Evolutionary conservation across 2,888 invertebrate species (phyloP).

Genomic region (Pyrochroa serraticornis): DNA sequence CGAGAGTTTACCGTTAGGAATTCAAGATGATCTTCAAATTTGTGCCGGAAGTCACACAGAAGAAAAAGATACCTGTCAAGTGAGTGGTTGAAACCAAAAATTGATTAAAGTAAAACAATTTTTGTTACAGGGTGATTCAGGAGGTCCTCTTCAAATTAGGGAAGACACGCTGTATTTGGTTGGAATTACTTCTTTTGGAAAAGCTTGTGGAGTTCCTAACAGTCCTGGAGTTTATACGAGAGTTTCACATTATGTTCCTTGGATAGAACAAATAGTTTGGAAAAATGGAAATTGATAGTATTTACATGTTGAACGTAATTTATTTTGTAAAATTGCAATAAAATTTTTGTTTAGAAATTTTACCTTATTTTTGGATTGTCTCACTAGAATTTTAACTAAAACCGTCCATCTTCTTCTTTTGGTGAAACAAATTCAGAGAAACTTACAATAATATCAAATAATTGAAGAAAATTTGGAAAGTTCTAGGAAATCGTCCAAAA

Average conservation of each 20-base stretch:
- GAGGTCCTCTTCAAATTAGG: slow-evolving; percentile 22
- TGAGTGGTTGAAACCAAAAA: slow-evolving; percentile 34
- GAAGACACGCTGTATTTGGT: slow-evolving; percentile 11
- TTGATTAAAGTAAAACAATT: background rate
- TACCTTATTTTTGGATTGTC: too few relatives aligned
- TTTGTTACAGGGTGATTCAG: slow-evolving; percentile 18
- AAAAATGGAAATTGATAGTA: too few relatives aligned
- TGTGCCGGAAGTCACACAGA: slow-evolving; percentile 57
- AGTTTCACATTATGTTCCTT: slow-evolving; percentile 25
- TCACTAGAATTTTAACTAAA: too few relatives aligned
- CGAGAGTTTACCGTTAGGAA: slow-evolving; percentile 50
- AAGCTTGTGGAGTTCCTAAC: slow-evolving; percentile 20
- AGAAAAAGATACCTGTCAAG: slow-evolving; percentile 61
- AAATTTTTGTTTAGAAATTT: too few relatives aligned
- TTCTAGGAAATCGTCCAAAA: too few relatives aligned
- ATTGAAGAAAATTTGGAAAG: too few relatives aligned
- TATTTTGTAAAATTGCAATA: too few relatives aligned
- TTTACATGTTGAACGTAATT: too few relatives aligned
- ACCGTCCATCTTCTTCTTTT: too few relatives aligned
- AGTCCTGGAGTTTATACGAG: slow-evolving; percentile 27
- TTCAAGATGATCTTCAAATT: slow-evolving; percentile 54
- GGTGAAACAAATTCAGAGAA: too few relatives aligned
- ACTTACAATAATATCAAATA: too few relatives aligned
- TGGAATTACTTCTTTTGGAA: slow-evolving; percentile 21
- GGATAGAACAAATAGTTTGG: slow-evolving; percentile 26